These are phyloP conservation scores for Hippocampus barbouri DNA, from an alignment of 2,113 vertebrate species.

Conservation along the genomic window DNA sequence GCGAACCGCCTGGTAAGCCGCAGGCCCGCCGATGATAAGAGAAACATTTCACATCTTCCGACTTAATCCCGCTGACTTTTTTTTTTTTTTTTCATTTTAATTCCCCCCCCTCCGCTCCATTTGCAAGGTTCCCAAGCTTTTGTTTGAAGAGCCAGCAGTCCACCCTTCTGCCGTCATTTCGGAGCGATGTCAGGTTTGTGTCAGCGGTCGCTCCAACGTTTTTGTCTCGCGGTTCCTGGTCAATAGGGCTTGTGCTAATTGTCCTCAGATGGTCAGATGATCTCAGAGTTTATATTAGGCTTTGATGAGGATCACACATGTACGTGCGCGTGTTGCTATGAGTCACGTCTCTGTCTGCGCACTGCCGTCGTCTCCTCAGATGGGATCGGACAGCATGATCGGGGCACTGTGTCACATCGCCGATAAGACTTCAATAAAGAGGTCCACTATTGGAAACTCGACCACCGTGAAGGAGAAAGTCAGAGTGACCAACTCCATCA, in stretches of 20 bases:
- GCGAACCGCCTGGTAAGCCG: conserved; percentile 88
- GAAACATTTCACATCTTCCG: background rate
- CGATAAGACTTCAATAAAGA: conserved; percentile 91
- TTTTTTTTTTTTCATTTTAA: background rate
- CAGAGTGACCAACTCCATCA: conserved; percentile 89
- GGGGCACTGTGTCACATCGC: conserved; percentile 82
- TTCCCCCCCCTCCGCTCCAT: background rate
- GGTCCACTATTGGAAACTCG: conserved; percentile 81
- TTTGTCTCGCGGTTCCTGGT: background rate
- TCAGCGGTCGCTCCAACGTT: background rate
- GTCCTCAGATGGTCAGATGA: background rate
- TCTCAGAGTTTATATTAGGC: background rate
- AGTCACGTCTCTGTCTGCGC: background rate
- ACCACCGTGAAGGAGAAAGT: conserved; percentile 85
- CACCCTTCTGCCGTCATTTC: conserved; percentile 82
- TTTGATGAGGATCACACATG: background rate
- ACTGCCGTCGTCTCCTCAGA: conserved; percentile 58
- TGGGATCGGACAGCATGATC: conserved; percentile 88
- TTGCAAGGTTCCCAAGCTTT: conserved; percentile 78
- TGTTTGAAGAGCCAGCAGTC: conserved; percentile 85
- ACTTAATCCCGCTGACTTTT: background rate
- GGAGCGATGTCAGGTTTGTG: conserved; percentile 81
- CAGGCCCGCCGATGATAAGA: background rate
- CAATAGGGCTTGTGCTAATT: background rate
- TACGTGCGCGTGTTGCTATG: background rate